Evolutionary conservation across 1,140 invertebrate genomes (phyloP).

Genomic region (Sinella curviseta): DNA sequence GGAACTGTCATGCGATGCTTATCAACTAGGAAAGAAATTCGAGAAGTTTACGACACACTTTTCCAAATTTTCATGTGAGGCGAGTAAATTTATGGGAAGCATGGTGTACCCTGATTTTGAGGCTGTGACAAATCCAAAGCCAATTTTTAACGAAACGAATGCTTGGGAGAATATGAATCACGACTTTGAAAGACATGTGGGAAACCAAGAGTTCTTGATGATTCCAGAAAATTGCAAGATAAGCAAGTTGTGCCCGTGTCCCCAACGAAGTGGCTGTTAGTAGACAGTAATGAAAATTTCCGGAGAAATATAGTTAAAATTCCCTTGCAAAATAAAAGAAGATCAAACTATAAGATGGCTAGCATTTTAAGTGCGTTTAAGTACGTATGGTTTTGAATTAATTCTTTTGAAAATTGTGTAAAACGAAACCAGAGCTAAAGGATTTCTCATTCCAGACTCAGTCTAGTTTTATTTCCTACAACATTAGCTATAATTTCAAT

Average conservation of each 20-base stretch:
- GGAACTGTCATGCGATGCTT: not conserved
- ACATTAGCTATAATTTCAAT: not conserved
- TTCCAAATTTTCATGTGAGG: not conserved
- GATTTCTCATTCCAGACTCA: no score
- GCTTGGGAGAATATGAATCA: conserved; percentile 6
- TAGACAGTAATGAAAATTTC: no score
- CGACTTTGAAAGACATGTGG: conserved; percentile 10
- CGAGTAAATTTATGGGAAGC: not conserved
- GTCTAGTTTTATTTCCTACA: no score
- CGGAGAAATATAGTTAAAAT: no score
- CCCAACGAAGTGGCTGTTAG: not conserved
- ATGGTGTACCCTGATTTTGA: not conserved
- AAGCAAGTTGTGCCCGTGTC: not conserved
- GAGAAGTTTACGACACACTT: not conserved
- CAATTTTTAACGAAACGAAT: not conserved
- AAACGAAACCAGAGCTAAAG: no score
- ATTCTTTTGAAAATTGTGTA: no score
- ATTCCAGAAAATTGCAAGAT: not conserved
- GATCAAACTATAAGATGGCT: no score
- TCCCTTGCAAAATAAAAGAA: no score
- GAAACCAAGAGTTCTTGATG: not conserved
- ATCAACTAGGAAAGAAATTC: not conserved
- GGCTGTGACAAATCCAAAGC: not conserved
- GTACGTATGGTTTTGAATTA: no score
- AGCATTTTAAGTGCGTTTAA: no score